Conservation (phyloP, 1,140 invertebrate genomes). For the Dreissena polymorpha region DNA sequence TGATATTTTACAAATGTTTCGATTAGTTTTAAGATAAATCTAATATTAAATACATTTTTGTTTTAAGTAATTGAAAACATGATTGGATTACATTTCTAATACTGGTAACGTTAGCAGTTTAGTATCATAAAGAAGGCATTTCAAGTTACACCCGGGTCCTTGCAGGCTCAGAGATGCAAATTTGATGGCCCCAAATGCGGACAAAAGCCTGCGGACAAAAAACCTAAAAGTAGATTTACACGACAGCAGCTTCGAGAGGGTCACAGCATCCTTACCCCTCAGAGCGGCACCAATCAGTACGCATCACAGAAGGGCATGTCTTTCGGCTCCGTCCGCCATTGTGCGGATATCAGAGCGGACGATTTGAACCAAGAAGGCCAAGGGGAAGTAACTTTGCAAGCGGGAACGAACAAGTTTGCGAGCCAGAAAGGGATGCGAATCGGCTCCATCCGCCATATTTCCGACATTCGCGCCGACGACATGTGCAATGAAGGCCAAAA, state of each 20-base stretch:
- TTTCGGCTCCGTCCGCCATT: slow-evolving; percentile 63
- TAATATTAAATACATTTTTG: too few relatives aligned
- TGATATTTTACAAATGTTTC: too few relatives aligned
- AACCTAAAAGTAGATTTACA: slow-evolving; percentile 88
- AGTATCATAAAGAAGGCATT: too few relatives aligned
- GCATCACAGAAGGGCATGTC: slow-evolving; percentile 74
- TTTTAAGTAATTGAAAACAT: too few relatives aligned
- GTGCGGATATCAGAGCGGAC: slow-evolving; percentile 67
- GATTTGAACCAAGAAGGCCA: slow-evolving; percentile 85
- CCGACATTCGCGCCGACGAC: slow-evolving; percentile 64
- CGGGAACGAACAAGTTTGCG: slow-evolving; percentile 87
- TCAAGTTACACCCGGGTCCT: slow-evolving; percentile 12
- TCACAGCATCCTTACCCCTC: slow-evolving; percentile 92
- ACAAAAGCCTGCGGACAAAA: slow-evolving; percentile 93
- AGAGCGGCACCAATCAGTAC: slow-evolving; percentile 87
- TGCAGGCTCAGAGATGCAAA: slow-evolving; percentile 66
- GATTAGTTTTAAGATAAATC: too few relatives aligned
- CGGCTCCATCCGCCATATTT: slow-evolving; percentile 62
- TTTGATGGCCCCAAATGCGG: slow-evolving; percentile 81
- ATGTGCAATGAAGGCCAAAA: slow-evolving; percentile 84
- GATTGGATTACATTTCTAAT: too few relatives aligned
- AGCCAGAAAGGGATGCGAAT: slow-evolving; percentile 70
- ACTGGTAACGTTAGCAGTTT: too few relatives aligned
- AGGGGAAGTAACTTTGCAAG: slow-evolving; percentile 88
- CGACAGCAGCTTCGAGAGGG: slow-evolving; percentile 95